Evolutionary conservation across 2,888 invertebrate genomes (phyloP), one percentile per base, ranked within the genome.

Genomic region (Girardia tigrina): DNA sequence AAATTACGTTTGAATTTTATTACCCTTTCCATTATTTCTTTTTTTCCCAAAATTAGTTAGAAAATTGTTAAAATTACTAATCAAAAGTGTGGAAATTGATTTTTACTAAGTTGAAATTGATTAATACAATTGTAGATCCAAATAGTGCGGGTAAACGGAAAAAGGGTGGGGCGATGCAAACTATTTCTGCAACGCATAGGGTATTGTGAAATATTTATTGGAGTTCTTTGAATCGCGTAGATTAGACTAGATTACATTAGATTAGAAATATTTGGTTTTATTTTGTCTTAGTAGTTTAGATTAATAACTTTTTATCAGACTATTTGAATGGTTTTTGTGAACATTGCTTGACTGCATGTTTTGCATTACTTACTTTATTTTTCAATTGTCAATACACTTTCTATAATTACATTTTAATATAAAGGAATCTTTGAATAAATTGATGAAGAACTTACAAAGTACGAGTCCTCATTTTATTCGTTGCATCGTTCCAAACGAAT

Each of bases 391-490:
- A n/a, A n/a, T n/a, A n/a, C n/a, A n/a, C n/a, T n/a, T n/a, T n/a
- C n/a, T n/a, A n/a, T n/a, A n/a, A n/a, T n/a, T n/a, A n/a, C n/a
- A n/a, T n/a, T n/a, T n/a, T n/a, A 36, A 36, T 12, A 36, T 12
- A 36, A 20, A 81, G 81, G 82, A 82, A 78, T 81, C 81, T 76
- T 78, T 97, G 88, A 94, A 94, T 90, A 94, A 94, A 88, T 87
- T 97, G 89, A 97, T 97, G 97, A 87, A 90, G 80, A 95, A 92
- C 79, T 87, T 97, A 88, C 90, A 91, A 86, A 91, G 91, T 78
- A 98, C 97, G 76, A 91, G 93, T 85, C 97, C 97, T 88, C 95
- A 97, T 87, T 98, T 98, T 88, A 94, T 98, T 82, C 94, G 97
- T 90, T 98, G 97, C 87, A 97, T 98, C 89, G 95, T 98, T 87